A percentile compares a stretch with the other conserved stretches of the same genome.
Conservation (phyloP, 2,888 invertebrate species). For the Alentia gelatinosa region DNA sequence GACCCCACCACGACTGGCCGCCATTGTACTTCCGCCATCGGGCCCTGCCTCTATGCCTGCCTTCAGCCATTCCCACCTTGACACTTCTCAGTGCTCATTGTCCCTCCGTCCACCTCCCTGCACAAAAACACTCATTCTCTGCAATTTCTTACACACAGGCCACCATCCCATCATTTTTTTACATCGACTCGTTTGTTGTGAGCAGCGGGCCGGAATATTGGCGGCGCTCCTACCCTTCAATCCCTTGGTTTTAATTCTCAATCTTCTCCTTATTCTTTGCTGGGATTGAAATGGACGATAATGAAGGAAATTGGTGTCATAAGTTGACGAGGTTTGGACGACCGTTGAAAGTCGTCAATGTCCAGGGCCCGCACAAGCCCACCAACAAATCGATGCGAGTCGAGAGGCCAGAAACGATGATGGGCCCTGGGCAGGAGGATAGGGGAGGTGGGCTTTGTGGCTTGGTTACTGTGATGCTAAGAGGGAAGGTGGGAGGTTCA, state of each 20-base stretch:
- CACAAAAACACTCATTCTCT: not conserved
- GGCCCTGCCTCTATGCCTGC: not conserved
- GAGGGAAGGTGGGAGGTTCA: not conserved
- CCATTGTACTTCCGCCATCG: conserved; percentile 7
- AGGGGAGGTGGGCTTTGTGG: not conserved
- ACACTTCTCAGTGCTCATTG: not conserved
- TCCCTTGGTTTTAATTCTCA: not conserved
- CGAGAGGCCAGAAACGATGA: not conserved
- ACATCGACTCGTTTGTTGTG: not conserved
- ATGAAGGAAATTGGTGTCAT: conserved; percentile 31
- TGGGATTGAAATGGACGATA: not conserved
- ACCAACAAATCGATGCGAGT: not conserved
- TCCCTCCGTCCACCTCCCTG: not conserved
- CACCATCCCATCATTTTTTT: not conserved
- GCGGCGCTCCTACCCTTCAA: not conserved
- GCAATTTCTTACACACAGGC: not conserved
- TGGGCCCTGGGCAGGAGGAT: not conserved
- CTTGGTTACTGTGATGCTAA: not conserved
- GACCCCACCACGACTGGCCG: not conserved
- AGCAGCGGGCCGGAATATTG: not conserved
- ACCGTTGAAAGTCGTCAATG: not conserved
- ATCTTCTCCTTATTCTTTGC: too few species aligned
- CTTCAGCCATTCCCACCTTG: not conserved
- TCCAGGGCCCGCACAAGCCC: not conserved
- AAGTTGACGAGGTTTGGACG: conserved; percentile 5